Base-by-base conservation (phyloP, 2,113 vertebrate genomes). In the Lycaon pictus region DNA sequence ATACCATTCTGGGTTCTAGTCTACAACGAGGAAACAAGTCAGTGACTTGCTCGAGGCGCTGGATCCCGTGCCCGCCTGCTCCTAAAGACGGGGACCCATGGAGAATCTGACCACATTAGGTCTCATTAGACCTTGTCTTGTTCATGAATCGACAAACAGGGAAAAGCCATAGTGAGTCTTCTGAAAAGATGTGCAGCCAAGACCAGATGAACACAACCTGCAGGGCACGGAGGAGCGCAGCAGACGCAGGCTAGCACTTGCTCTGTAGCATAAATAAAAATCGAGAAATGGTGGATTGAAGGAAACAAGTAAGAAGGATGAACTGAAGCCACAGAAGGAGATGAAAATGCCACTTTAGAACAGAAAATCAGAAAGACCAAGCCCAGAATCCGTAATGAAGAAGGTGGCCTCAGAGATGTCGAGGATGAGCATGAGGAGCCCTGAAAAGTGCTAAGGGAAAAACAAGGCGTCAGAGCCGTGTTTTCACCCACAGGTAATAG, bases 251-350 rank as follows among this genome's bases (percentile, higher is more conserved):
- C 12, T 2, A 0, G 80, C 19, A 1, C 13, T 23, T 2, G 3
- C 29, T 22, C 22, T 2, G 25, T 3, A 2, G 5, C 32, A 0
- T 0, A 4, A 2, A 29, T 2, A 7, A 27, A 48, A 19, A 1
- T 2, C 91, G 4, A 20, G 51, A n/a, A 53, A 19, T 0, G 72
- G 29, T 0, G 17, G 51, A 1, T 3, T 48, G 56, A 1, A 20
- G 4, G 69, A 10, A 16, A 20, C 29, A 10, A 1, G 29, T 1
- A 13, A 71, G 7, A 20, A 19, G 65, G 72, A 23, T 0, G 48
- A 65, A 35, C 35, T 7, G 4, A 20, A 55, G 25, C 15, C 37
- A 5, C 7, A 56, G 63, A 20, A 25, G 3, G 51, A 43, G 25
- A 32, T 1, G 53, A 17, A 55, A 3, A 12, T 1, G 23, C 71